Percentiles rank a stretch among this genome's conserved stretches.
Conservation (phyloP, 2,888 invertebrate species). For the Drosophila kuntzei region DNA sequence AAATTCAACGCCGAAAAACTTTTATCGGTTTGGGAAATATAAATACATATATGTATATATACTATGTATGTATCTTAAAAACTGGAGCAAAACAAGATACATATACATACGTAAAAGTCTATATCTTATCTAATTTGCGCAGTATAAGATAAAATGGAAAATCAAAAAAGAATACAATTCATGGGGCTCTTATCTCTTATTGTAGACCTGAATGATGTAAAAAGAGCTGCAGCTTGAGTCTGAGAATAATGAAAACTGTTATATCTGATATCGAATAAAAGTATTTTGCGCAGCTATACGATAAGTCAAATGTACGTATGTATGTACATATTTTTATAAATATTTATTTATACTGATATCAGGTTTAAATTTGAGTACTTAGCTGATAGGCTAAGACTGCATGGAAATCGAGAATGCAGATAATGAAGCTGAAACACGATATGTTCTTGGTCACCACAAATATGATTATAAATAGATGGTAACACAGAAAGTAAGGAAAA, state of each 20-base stretch:
- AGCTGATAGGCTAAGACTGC: conserved; percentile 23
- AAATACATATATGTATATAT: background rate
- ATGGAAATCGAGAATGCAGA: conserved; percentile 12
- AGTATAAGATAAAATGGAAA: conserved; percentile 47
- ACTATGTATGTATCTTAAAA: conserved; percentile 24
- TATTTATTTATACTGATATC: conserved; percentile 39
- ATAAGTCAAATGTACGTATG: conserved; percentile 2
- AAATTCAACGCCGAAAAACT: conserved; percentile 18
- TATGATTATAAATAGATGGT: conserved; percentile 11
- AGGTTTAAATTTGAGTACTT: background rate
- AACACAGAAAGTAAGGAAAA: background rate
- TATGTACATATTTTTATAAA: conserved; percentile 22
- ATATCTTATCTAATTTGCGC: conserved; percentile 61
- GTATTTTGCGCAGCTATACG: conserved; percentile 5
- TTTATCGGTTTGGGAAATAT: conserved; percentile 18
- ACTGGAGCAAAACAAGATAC: conserved; percentile 26
- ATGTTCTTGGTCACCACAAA: background rate
- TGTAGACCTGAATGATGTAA: background rate
- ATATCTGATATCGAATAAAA: conserved; percentile 5
- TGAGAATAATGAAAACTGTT: background rate
- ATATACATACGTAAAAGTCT: background rate
- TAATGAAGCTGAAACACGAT: conserved; percentile 25
- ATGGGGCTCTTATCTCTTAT: conserved; percentile 29
- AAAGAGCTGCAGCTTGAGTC: conserved; percentile 1
- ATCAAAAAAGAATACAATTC: conserved; percentile 18